Percentiles rank a stretch among this genome's conserved stretches.
phyloP scores from a whole-genome alignment of 1,140 invertebrate genomes.

The Drepana arcuata region DNA sequence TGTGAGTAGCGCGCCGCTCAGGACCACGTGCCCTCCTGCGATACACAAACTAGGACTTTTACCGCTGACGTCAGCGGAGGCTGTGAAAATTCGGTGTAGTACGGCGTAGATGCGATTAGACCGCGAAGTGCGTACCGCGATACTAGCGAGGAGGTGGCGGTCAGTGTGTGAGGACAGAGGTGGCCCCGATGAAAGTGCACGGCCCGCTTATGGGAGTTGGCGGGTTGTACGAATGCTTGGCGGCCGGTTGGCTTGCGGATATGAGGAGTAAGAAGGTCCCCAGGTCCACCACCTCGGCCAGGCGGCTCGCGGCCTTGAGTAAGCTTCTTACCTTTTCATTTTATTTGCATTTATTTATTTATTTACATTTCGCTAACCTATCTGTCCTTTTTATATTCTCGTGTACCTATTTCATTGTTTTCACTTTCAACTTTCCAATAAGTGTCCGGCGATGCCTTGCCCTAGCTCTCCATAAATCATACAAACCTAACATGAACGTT shows the following conservation, averaged over 20 bases:
- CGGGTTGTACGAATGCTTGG: conserved; percentile 59
- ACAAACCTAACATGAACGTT: background rate
- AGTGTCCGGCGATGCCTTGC: background rate
- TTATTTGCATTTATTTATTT: conserved; percentile 47
- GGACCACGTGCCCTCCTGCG: conserved; percentile 11
- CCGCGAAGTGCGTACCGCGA: conserved; percentile 20
- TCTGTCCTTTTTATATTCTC: conserved; percentile 7
- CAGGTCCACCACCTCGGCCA: conserved; percentile 66
- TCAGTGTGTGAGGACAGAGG: conserved; percentile 41
- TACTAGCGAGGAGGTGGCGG: conserved; percentile 12
- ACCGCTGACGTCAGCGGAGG: conserved; percentile 37
- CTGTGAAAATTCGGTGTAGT: conserved; percentile 31
- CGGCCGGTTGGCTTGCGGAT: conserved; percentile 61
- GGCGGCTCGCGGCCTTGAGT: conserved; percentile 68
- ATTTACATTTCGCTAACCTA: conserved; percentile 16
- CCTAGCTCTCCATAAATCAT: background rate
- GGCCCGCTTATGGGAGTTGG: conserved; percentile 65
- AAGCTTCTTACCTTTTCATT: conserved; percentile 68
- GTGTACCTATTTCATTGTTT: background rate
- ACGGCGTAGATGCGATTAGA: conserved; percentile 18
- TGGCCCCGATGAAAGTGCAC: conserved; percentile 62
- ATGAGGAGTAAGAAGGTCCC: conserved; percentile 72
- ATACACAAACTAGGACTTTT: conserved; percentile 18
- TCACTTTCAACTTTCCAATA: background rate
- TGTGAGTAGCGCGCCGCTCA: conserved; percentile 71